phyloP scores from a whole-genome alignment of 2,113 vertebrate species.

The Tringa solitaria region DNA sequence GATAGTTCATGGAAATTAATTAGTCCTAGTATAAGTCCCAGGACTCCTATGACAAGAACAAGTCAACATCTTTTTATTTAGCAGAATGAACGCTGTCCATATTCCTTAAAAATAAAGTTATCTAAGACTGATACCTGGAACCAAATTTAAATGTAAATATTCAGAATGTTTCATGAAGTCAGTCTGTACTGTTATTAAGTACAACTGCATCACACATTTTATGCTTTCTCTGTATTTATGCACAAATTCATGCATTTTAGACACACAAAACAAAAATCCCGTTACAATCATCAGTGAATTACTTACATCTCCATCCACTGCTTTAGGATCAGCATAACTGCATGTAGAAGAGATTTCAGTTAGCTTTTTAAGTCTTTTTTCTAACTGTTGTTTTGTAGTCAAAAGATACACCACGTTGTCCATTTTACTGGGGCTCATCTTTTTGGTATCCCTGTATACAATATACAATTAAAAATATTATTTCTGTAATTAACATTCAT shows the following conservation, averaged over 20 bases:
- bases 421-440: not conserved
- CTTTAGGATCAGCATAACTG: constrained; percentile 19
- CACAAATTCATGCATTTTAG: not conserved
- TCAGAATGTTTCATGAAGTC: not conserved
- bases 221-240: not conserved
- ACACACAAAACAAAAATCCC: not conserved
- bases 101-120: not conserved
- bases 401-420: not conserved
- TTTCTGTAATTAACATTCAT: not conserved
- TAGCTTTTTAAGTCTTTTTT: not conserved
- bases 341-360: not conserved
- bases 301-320: constrained; percentile 55
- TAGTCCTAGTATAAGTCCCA: not conserved
- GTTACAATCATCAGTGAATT: not conserved
- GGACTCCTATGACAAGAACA: not conserved
- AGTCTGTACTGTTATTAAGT: not conserved
- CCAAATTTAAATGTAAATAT: not conserved
- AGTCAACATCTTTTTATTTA: not conserved
- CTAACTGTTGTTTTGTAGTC: not conserved
- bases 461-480: not conserved
- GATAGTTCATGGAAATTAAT: not conserved
- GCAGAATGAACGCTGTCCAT: not conserved
- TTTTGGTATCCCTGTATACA: constrained; percentile 7
- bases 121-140: not conserved
- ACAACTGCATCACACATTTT: not conserved